These are phyloP conservation scores for Cepaea nemoralis DNA, from an alignment of 1,140 invertebrate species.

Conservation along the genomic window DNA sequence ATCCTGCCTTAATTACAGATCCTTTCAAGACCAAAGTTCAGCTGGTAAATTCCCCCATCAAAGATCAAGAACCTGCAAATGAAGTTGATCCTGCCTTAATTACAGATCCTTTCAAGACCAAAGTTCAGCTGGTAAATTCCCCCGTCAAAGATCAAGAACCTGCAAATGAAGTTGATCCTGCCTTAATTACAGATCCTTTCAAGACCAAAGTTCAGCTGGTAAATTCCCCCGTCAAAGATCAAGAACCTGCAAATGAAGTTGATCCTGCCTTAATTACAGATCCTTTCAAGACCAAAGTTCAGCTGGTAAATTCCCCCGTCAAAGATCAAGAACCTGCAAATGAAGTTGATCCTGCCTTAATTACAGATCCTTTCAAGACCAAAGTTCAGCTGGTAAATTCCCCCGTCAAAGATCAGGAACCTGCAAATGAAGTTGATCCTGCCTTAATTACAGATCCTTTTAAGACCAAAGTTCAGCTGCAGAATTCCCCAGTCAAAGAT, in stretches of 20 bases:
- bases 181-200: too few species aligned
- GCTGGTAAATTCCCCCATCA: neutral
- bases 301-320: constrained; percentile 14
- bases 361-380: constrained; percentile 12
- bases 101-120: neutral
- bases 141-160: neutral
- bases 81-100: neutral
- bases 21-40: too few species aligned
- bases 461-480: constrained; percentile 21
- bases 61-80: too few species aligned
- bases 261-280: neutral
- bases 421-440: neutral
- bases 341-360: neutral
- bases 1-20: neutral
- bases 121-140: neutral
- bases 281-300: constrained; percentile 16
- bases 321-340: too few species aligned
- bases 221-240: too few species aligned
- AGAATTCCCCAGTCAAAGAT: neutral
- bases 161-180: neutral
- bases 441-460: neutral
- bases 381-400: constrained; percentile 24
- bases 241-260: neutral
- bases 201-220: too few species aligned
- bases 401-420: neutral